Base-by-base conservation (phyloP, 2,113 vertebrate species). In the Pygoscelis adeliae region DNA sequence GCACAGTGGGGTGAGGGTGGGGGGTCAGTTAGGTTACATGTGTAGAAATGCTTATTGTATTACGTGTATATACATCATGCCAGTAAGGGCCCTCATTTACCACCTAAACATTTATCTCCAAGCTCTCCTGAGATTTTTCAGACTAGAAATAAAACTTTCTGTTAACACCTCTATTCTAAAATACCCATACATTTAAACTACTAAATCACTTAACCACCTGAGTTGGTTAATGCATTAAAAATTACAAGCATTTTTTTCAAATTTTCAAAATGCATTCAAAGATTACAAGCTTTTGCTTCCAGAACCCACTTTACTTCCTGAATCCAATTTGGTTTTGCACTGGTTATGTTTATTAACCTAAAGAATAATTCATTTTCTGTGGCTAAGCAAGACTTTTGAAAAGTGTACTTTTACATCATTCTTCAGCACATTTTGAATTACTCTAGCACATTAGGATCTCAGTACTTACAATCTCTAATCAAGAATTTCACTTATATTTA, bases 41-140 rank as follows among this genome's bases (percentile, higher is more conserved):
- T 3, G 8, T 10, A 61, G 20, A 90, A 90, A 89, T 34, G 34
- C 13, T 53, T 47, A 9, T 0, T n/a, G 38, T 11, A 52, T 36
- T 15, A 42, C 38, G 29, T 0, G 16, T 1, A 19, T 2, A 52
- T 6, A 46, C 5, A 29, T 10, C 21, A n/a, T 6, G 19, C 17
- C 44, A 61, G 38, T 19, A 63, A 77, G 23, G 34, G 26, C 46
- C 16, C 34, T 27, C 36, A 2, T 81, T 53, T 52, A 69, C 9
- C 40, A 77, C 10, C 50, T 49, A 53, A 38, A 46, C 15, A n/a
- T n/a, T 87, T 29, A 58, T 18, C 50, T 62, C 38, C 47, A 55
- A 62, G 26, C 3, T 29, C 34, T 82, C 19, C 52, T 36, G 29
- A 46, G 55, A 69, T 42, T 79, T 61, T 63, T 78, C 44, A 58